These are phyloP conservation scores for Germaria angustata DNA, from an alignment of 2,888 invertebrate genomes.

Conservation along the genomic window DNA sequence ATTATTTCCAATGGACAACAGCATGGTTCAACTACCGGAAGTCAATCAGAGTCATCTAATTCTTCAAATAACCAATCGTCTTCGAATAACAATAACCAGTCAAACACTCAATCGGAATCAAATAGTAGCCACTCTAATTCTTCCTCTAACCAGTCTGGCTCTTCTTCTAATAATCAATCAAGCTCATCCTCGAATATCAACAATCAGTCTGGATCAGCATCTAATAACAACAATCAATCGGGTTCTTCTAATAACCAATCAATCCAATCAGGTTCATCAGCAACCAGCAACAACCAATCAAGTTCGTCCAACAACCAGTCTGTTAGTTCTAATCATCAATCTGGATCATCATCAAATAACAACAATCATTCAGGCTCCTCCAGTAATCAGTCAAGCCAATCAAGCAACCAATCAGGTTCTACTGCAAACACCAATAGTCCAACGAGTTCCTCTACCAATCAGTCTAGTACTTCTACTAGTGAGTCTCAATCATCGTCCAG, in stretches of 20 bases:
- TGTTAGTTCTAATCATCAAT: not conserved
- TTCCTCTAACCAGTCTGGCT: conserved; percentile 17
- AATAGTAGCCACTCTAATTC: conserved; percentile 59
- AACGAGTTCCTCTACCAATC: not conserved
- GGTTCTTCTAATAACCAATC: conserved; percentile 54
- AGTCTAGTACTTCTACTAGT: too few species aligned
- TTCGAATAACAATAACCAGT: conserved; percentile 48
- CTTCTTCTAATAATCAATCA: conserved; percentile 58
- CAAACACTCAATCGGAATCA: conserved; percentile 58
- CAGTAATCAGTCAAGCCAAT: conserved; percentile 39
- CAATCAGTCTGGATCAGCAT: conserved; percentile 44
- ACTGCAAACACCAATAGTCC: conserved; percentile 57
- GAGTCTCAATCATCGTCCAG: too few species aligned
- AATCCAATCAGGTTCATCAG: conserved; percentile 41
- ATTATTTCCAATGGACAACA: conserved; percentile 26
- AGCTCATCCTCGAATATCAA: conserved; percentile 39
- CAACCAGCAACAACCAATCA: conserved; percentile 62
- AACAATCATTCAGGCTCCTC: conserved; percentile 64
- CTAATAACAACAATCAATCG: conserved; percentile 51
- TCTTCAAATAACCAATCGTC: conserved; percentile 52
- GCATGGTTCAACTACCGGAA: conserved; percentile 50
- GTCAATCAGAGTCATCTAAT: conserved; percentile 59
- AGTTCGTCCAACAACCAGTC: conserved; percentile 23
- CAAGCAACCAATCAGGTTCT: conserved; percentile 18
- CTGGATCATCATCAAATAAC: conserved; percentile 44